phyloP scores from a whole-genome alignment of 2,113 vertebrate species.

The Archocentrus centrarchus region DNA sequence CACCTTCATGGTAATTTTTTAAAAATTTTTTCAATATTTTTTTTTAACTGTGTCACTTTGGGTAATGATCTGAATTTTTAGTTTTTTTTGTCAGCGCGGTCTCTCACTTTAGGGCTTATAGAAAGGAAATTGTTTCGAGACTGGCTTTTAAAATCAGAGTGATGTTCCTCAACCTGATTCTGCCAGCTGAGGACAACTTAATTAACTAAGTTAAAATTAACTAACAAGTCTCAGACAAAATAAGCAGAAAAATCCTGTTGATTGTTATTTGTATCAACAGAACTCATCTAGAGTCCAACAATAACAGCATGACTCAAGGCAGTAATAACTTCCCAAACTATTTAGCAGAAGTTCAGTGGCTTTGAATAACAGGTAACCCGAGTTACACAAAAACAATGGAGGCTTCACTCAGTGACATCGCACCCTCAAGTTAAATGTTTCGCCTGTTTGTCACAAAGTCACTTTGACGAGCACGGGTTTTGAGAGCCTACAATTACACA shows the following conservation, averaged over 20 bases:
- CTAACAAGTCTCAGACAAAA: background rate
- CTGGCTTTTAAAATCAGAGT: conserved; percentile 23
- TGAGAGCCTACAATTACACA: background rate
- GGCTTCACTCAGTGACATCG: conserved; percentile 7
- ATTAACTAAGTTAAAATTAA: background rate
- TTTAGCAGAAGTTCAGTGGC: conserved; percentile 54
- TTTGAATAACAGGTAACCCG: conserved; percentile 28
- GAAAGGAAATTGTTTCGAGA: background rate
- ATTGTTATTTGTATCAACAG: conserved; percentile 16
- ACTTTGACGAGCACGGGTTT: background rate
- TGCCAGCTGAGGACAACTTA: background rate
- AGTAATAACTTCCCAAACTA: conserved; percentile 54
- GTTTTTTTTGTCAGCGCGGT: background rate
- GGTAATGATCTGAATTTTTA: background rate
- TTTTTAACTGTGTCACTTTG: background rate
- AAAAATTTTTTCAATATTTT: background rate
- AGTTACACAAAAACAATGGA: conserved; percentile 32
- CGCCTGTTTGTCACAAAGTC: conserved; percentile 39
- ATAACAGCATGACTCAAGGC: background rate
- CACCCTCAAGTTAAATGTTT: conserved; percentile 52
- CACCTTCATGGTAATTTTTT: background rate
- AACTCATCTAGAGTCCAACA: conserved; percentile 8
- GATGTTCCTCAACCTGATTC: conserved; percentile 1
- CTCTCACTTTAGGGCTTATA: no score
- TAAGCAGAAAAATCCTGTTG: background rate